phyloP scores from a whole-genome alignment of 2,888 invertebrate genomes.

The Autographa gamma region DNA sequence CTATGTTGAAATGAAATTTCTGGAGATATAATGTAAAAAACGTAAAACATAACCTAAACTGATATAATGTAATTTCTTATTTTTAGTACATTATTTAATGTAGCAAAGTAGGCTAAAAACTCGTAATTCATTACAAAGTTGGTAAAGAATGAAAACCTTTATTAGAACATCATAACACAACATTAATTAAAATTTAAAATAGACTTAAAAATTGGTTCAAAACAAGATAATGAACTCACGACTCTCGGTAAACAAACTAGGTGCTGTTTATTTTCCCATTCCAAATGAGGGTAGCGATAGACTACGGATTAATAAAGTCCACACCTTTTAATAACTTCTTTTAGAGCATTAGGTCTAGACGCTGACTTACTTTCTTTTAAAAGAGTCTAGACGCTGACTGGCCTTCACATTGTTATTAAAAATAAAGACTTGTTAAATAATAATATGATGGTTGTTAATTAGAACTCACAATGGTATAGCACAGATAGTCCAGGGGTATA shows the following conservation, averaged over 20 bases:
- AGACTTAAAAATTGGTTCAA: constrained; percentile 10
- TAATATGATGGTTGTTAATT: too few species aligned
- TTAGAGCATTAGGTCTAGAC: not conserved
- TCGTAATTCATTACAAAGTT: too few species aligned
- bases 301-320: not conserved
- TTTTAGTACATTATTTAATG: too few species aligned
- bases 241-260: constrained; percentile 27
- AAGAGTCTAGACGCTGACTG: not conserved
- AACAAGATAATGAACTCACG: constrained; percentile 21
- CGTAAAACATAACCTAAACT: too few species aligned
- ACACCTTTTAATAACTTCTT: not conserved
- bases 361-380: not conserved
- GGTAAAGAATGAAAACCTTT: not conserved
- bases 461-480: too few species aligned
- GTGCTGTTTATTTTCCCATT: constrained; percentile 34
- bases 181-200: constrained; percentile 25
- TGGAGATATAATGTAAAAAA: too few species aligned
- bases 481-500: too few species aligned
- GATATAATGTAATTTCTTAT: too few species aligned
- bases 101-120: too few species aligned
- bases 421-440: too few species aligned
- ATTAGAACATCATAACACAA: constrained; percentile 2
- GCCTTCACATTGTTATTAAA: too few species aligned
- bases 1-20: too few species aligned
- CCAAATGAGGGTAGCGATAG: constrained; percentile 16